phyloP scores from a whole-genome alignment of 2,888 invertebrate genomes.

The Drosophila koepferae region DNA sequence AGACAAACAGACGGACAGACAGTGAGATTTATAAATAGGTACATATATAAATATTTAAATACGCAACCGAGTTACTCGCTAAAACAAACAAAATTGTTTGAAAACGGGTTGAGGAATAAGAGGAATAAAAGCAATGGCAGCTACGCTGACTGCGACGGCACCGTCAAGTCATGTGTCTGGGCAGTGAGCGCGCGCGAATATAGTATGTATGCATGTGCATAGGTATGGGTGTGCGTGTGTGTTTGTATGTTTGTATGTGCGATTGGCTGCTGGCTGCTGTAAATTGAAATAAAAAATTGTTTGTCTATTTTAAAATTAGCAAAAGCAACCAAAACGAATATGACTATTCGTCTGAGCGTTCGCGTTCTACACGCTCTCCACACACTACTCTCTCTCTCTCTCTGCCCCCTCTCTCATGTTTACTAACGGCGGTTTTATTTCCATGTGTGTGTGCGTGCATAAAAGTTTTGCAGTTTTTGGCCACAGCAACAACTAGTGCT shows the following conservation, averaged over 20 bases:
- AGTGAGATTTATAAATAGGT: conserved; percentile 63
- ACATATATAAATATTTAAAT: conserved; percentile 74
- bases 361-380: conserved; percentile 16
- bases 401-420: neutral
- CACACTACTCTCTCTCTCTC: neutral
- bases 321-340: conserved; percentile 73
- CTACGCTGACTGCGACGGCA: conserved; percentile 19
- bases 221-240: conserved; percentile 14
- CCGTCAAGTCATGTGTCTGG: conserved; percentile 62
- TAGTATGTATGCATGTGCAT: conserved; percentile 11
- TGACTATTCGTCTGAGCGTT: conserved; percentile 62
- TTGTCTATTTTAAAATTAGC: conserved; percentile 80
- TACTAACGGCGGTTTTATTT: neutral
- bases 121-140: conserved; percentile 6
- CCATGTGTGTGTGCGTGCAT: neutral
- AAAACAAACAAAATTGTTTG: conserved; percentile 59
- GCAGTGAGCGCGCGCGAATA: conserved; percentile 23
- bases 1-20: conserved; percentile 3
- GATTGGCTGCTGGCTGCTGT: conserved; percentile 54
- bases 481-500: conserved; percentile 32
- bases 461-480: conserved; percentile 52
- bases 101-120: conserved; percentile 2
- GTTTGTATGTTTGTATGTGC: conserved; percentile 23
- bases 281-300: conserved; percentile 77
- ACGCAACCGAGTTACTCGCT: conserved; percentile 71